Evolutionary conservation across 2,888 invertebrate species (phyloP).

Genomic region (Drosophila nigritarsus): DNA sequence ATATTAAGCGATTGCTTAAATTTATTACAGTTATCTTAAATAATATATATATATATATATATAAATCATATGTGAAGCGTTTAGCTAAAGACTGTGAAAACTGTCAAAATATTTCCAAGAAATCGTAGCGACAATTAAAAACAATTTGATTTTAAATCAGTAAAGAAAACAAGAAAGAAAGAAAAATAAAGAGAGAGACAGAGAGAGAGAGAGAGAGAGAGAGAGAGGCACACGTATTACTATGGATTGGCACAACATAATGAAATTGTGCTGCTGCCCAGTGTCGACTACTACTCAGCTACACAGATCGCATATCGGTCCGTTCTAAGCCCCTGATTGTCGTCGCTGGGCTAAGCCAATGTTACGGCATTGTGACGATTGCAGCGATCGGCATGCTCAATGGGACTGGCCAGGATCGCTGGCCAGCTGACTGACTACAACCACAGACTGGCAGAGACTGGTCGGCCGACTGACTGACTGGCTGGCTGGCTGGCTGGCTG

Average conservation of each 20-base stretch:
- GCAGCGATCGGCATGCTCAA: slow-evolving; percentile 22
- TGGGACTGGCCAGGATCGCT: slow-evolving; percentile 24
- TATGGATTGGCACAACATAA: slow-evolving; percentile 76
- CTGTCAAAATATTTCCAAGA: slow-evolving; percentile 72
- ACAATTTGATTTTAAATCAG: slow-evolving; percentile 76
- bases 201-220: slow-evolving; percentile 9
- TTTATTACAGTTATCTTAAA: neutral
- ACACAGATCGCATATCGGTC: slow-evolving; percentile 27
- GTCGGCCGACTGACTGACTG: slow-evolving; percentile 16
- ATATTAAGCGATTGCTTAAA: neutral
- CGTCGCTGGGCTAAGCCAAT: slow-evolving; percentile 67
- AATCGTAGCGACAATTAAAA: slow-evolving; percentile 70
- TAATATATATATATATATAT: neutral
- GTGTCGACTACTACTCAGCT: slow-evolving; percentile 19
- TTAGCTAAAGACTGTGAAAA: slow-evolving; percentile 6
- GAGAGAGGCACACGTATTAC: slow-evolving; percentile 45
- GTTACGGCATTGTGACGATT: slow-evolving; percentile 73
- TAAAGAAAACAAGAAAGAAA: slow-evolving; percentile 59
- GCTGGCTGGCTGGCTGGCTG: slow-evolving; percentile 1
- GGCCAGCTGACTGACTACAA: slow-evolving; percentile 3
- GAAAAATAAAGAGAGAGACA: neutral
- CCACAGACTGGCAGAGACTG: neutral
- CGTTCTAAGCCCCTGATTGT: slow-evolving; percentile 69
- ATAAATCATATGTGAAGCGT: slow-evolving; percentile 10
- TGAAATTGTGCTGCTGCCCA: slow-evolving; percentile 65